These are phyloP conservation scores for Phlogophora meticulosa DNA, from an alignment of 2,888 invertebrate species.

Conservation along the genomic window DNA sequence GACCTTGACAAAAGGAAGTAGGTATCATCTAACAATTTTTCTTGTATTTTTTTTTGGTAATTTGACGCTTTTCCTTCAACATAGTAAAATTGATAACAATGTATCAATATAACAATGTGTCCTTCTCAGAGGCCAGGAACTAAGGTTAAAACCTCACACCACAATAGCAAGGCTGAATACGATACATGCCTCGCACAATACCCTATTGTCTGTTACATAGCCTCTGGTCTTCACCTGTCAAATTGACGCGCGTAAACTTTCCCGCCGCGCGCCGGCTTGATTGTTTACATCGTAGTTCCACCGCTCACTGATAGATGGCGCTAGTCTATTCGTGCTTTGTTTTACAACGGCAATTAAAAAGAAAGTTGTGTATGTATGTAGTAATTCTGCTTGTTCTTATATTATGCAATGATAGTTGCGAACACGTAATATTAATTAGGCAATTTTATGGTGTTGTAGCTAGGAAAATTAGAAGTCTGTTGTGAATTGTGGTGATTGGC, in stretches of 20 bases:
- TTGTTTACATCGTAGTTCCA: constrained; percentile 48
- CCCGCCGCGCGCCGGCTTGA: constrained; percentile 46
- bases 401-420: constrained; percentile 39
- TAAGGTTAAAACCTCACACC: constrained; percentile 27
- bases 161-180: constrained; percentile 48
- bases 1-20: neutral
- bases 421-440: constrained; percentile 44
- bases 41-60: neutral
- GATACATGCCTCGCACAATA: constrained; percentile 40
- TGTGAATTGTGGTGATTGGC: constrained; percentile 3
- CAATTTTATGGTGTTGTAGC: constrained; percentile 35
- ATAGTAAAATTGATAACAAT: constrained; percentile 29
- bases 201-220: constrained; percentile 44
- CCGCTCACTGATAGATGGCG: constrained; percentile 50
- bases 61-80: constrained; percentile 5
- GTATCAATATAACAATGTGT: constrained; percentile 29
- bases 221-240: constrained; percentile 40
- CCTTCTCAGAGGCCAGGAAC: constrained; percentile 38
- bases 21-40: neutral
- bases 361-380: constrained; percentile 33
- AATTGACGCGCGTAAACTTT: constrained; percentile 31
- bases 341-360: constrained; percentile 33
- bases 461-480: constrained; percentile 23
- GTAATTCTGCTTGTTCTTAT: constrained; percentile 21
- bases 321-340: constrained; percentile 17